Conservation (phyloP, 2,888 invertebrate species). For the Ceriagrion tenellum region DNA sequence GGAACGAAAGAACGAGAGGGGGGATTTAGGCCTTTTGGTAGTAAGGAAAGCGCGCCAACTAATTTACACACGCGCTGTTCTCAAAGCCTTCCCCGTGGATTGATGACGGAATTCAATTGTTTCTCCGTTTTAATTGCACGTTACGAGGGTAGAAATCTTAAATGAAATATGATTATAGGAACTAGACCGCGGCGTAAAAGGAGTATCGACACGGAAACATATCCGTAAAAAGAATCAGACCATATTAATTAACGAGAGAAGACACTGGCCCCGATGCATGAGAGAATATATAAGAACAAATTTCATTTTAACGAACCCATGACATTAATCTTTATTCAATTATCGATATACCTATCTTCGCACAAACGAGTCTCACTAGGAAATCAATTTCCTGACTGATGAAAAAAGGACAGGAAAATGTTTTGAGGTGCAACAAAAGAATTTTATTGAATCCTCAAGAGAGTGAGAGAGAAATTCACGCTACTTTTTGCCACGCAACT, state of each 20-base stretch:
- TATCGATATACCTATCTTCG: background rate
- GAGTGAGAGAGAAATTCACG: no score
- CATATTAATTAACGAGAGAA: background rate
- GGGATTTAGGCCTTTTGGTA: background rate
- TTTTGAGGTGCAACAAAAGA: no score
- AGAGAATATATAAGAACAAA: background rate
- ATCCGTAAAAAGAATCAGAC: background rate
- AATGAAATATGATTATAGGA: background rate
- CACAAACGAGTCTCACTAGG: no score
- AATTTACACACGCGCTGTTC: background rate
- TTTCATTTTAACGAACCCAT: background rate
- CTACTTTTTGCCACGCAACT: no score
- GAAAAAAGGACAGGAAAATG: no score
- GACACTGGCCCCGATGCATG: background rate
- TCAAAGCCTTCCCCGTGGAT: background rate
- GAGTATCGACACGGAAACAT: background rate
- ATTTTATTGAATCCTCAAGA: no score
- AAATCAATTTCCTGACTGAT: no score
- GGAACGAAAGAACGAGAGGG: background rate
- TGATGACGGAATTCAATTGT: slow-evolving; percentile 32
- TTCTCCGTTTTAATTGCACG: background rate
- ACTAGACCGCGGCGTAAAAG: background rate
- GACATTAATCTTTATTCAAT: background rate
- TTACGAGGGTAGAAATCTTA: background rate
- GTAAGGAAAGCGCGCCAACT: background rate